Base-by-base conservation (phyloP, 2,888 invertebrate species). In the Perizoma flavofasciatum region DNA sequence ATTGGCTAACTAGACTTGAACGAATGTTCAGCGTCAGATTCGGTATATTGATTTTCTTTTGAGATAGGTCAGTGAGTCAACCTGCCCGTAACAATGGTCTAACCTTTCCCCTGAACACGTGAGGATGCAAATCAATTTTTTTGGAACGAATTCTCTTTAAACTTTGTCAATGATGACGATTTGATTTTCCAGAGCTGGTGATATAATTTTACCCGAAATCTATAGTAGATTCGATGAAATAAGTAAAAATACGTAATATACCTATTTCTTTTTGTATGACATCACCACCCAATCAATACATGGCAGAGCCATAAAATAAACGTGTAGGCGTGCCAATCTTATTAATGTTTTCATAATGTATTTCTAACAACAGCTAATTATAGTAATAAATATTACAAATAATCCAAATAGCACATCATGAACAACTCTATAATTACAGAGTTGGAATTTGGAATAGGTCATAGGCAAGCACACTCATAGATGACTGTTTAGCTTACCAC, bases 21-120 rank as follows among this genome's bases (percentile, higher is more conserved):
- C 9, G 34, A 6, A 22, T 22, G 22, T 22, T 33, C n/a, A 33
- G 11, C 47, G 8, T 8, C 5, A 11, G 22, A 22, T 22, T 11
- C 4, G 44, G 54, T 54, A 45, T 56, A 56, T 59, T 60, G 56
- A 61, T 54, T 65, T 63, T 54, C 44, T 41, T 41, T 61, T 63
- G 52, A 46, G 67, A 57, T 59, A 67, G 65, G 67, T 65, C 65
- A 55, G 49, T 47, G 45, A 43, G 50, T 44, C 49, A 51, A 22
- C 39, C 46, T 41, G 57, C 8, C 34, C 44, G 39, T 51, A n/a
- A 34, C 9, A 33, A 34, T 43, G 49, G 45, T 39, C n/a, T 44
- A 55, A 41, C 43, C 34, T 22, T n/a, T 8, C 7, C 44, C 6
- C 44, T 7, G 6, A 8, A 37, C 37, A 37, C 37, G 37, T 37